These are phyloP conservation scores for Bursaphelenchus okinawaensis DNA, from an alignment of 2,888 invertebrate species.

Conservation along the genomic window DNA sequence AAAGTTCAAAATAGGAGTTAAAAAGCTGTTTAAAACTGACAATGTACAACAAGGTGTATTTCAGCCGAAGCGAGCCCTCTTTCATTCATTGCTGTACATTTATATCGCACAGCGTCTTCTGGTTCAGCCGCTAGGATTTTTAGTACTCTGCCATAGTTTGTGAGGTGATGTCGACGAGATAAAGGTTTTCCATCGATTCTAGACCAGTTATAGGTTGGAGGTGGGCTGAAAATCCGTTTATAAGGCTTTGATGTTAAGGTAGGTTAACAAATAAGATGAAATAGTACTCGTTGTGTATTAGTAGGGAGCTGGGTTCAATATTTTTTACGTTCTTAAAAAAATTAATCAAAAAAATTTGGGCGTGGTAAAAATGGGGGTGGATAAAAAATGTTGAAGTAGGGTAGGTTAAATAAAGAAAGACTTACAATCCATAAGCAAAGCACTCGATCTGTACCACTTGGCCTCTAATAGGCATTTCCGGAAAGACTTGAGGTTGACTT, in stretches of 20 bases:
- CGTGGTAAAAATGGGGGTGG: background rate
- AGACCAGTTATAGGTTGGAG: slow-evolving; percentile 48
- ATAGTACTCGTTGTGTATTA: too few species aligned
- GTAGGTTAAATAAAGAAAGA: slow-evolving; percentile 1
- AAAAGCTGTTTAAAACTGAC: slow-evolving; percentile 19
- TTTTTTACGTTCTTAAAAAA: background rate
- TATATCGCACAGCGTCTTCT: slow-evolving; percentile 48
- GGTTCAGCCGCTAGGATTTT: slow-evolving; percentile 42
- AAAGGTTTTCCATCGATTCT: slow-evolving; percentile 46
- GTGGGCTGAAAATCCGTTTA: slow-evolving; percentile 49
- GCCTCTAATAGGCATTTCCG: slow-evolving; percentile 45
- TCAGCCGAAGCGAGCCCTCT: slow-evolving; percentile 42
- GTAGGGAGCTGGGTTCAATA: too few species aligned
- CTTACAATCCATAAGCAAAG: slow-evolving; percentile 56
- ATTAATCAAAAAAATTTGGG: background rate
- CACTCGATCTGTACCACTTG: slow-evolving; percentile 53
- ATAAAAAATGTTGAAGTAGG: slow-evolving; percentile 4
- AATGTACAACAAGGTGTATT: slow-evolving; percentile 40
- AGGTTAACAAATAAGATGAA: too few species aligned
- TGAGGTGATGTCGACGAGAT: slow-evolving; percentile 32
- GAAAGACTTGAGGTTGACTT: slow-evolving; percentile 48
- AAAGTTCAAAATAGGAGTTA: background rate
- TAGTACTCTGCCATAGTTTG: slow-evolving; percentile 47
- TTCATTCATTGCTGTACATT: slow-evolving; percentile 46
- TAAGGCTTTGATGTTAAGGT: too few species aligned